A percentile compares a stretch with the other conserved stretches of the same genome.
Conservation (phyloP, 2,888 invertebrate genomes). For the Dascillus cervinus region DNA sequence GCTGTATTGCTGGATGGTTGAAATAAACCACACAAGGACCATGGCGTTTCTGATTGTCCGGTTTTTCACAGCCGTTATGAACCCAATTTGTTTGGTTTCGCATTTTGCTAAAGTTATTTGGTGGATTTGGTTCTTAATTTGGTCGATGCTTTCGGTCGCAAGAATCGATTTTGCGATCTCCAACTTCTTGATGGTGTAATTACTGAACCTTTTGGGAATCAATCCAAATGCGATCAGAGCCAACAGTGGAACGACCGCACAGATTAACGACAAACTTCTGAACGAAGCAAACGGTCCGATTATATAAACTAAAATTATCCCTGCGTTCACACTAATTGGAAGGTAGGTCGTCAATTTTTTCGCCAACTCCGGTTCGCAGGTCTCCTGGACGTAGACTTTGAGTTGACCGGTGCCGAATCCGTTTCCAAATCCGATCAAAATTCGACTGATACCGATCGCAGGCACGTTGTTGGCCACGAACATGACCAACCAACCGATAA, state of each 20-base stretch:
- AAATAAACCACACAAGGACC: constrained; percentile 17
- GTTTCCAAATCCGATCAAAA: constrained; percentile 19
- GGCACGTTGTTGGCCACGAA: constrained; percentile 17
- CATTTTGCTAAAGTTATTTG: not conserved
- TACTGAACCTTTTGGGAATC: constrained; percentile 3
- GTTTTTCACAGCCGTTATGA: constrained; percentile 10
- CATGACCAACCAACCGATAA: constrained; percentile 22
- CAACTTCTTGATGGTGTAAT: not conserved
- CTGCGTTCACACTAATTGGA: constrained; percentile 16
- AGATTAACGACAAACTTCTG: constrained; percentile 14
- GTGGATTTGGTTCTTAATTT: not conserved
- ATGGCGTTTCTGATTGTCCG: constrained; percentile 13
- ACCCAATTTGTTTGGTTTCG: constrained; percentile 5
- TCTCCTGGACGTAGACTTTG: constrained; percentile 19
- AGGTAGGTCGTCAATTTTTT: constrained; percentile 12
- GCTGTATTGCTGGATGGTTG: constrained; percentile 21
- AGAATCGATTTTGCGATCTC: not conserved
- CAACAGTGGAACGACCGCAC: constrained; percentile 14
- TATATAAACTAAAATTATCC: constrained; percentile 15
- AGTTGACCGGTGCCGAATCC: constrained; percentile 21
- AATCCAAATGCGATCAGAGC: constrained; percentile 12
- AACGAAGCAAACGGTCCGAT: constrained; percentile 17
- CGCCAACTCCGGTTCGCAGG: constrained; percentile 15
- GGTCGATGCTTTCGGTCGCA: not conserved
- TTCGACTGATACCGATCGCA: constrained; percentile 17